Base-by-base conservation (phyloP, 2,113 vertebrate genomes). In the Hippocampus zosterae region DNA sequence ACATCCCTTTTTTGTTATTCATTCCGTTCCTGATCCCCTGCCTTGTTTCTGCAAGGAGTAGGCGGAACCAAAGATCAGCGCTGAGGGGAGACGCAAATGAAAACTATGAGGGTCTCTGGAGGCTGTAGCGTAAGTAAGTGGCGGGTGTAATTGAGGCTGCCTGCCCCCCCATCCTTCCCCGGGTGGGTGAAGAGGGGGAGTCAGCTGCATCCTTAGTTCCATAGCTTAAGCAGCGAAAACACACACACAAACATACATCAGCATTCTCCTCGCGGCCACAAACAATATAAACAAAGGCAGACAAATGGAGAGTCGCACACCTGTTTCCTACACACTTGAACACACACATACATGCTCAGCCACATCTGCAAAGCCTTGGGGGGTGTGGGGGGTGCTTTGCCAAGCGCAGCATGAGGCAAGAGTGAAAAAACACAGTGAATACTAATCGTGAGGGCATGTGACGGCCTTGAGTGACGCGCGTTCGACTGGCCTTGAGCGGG, bases 291-390 rank as follows among this genome's bases (percentile, higher is more conserved):
- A 44, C 40, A 27, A 65, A 65, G 13, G 63, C 41, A 25, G 63
- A 25, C 41, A 23, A 65, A 46, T 9, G 42, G 15, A 16, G 57
- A 60, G 57, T 18, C 57, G 16, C 63, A 16, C 63, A 46, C 63
- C 63, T 65, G 63, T 65, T 65, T 46, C 63, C 41, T 2, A 46
- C 63, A 65, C 63, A 25, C 41, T 65, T 25, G 42, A 65, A 65
- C 62, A 42, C 63, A 25, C 63, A 46, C 23, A 23, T 46, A 65
- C 63, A 65, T 42, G 21, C 41, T 8, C 63, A 46, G 63, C 42
- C 63, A 25, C 63, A 65, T 65, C 63, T 65, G 63, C 63, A 65
- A 27, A 25, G 63, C 63, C 42, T 11, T 13, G n/a, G 41, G 62
- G 41, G 42, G 42, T n/a, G n/a, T n/a, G 25, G n/a, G 41, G n/a